A percentile compares a stretch with the other conserved stretches of the same genome.
phyloP scores from a whole-genome alignment of 2,888 invertebrate genomes.

The Aleiodes alternator region DNA sequence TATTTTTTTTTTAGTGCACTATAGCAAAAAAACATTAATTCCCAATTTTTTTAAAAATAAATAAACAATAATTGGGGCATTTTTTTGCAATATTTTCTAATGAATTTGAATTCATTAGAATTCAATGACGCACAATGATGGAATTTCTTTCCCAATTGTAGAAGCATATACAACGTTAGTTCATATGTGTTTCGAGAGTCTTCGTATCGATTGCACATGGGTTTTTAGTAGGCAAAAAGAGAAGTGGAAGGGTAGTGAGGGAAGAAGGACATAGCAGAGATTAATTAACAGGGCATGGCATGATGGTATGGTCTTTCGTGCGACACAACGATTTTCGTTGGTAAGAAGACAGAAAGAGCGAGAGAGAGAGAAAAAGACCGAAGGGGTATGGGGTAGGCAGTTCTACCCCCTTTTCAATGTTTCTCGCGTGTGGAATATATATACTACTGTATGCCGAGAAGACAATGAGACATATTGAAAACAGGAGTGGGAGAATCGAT shows the following conservation, averaged over 20 bases:
- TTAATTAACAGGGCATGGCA: constrained; percentile 43
- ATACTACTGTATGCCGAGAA: constrained; percentile 21
- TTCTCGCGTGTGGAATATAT: constrained; percentile 34
- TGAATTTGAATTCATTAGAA: too few species aligned
- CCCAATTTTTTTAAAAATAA: too few species aligned
- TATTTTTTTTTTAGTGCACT: too few species aligned
- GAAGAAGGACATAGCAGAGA: constrained; percentile 49
- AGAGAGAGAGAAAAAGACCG: constrained; percentile 14
- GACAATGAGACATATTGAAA: constrained; percentile 34
- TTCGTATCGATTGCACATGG: constrained; percentile 32
- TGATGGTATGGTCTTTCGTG: constrained; percentile 52
- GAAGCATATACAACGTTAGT: not conserved
- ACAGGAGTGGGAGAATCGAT: constrained; percentile 20
- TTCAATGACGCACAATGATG: not conserved
- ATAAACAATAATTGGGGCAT: too few species aligned
- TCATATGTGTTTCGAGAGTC: not conserved
- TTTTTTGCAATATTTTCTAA: too few species aligned
- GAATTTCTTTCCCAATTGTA: not conserved
- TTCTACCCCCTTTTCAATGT: constrained; percentile 25
- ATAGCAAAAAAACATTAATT: too few species aligned
- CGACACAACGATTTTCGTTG: constrained; percentile 48
- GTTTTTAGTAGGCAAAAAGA: constrained; percentile 34
- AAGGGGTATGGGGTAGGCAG: constrained; percentile 32
- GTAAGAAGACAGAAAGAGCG: constrained; percentile 35
- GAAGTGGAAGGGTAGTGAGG: constrained; percentile 16